phyloP scores from a whole-genome alignment of 2,797 vertebrate species.

The Onychomys torridus region DNA sequence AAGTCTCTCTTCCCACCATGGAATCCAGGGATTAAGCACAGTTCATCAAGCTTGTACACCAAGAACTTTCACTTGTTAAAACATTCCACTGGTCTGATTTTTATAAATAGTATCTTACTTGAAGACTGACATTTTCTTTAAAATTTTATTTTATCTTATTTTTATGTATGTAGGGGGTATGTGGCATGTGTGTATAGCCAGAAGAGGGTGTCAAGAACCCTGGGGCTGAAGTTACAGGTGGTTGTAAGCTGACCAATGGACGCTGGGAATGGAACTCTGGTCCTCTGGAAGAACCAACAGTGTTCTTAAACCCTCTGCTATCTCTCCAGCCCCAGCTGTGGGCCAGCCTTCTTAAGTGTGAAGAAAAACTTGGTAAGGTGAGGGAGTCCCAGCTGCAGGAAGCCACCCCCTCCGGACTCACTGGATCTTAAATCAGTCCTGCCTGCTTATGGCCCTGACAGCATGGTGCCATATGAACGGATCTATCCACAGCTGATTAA shows the following conservation, averaged over 20 bases:
- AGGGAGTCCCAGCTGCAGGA: not conserved
- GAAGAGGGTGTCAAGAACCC: too few species aligned
- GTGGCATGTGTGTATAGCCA: accelerated
- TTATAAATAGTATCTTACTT: not conserved
- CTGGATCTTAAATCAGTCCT: too few species aligned
- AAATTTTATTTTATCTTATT: not conserved
- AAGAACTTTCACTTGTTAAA: not conserved
- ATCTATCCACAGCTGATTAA: conserved; percentile 30
- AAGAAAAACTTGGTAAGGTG: not conserved
- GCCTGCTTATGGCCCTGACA: not conserved
- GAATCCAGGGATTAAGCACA: not conserved
- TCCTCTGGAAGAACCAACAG: not conserved
- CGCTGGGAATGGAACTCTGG: not conserved
- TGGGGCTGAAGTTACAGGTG: not conserved
- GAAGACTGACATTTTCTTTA: not conserved
- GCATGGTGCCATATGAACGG: not conserved
- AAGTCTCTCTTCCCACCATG: not conserved
- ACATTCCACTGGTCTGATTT: not conserved
- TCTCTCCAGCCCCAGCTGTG: not conserved
- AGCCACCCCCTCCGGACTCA: accelerated
- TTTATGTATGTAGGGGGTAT: too few species aligned
- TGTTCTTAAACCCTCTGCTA: not conserved
- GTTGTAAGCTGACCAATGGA: not conserved
- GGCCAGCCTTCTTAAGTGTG: not conserved
- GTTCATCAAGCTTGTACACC: too few species aligned